Evolutionary conservation across 1,140 invertebrate species (phyloP), one percentile per base, ranked within the genome.

Genomic region (Drosophila lacteicornis): DNA sequence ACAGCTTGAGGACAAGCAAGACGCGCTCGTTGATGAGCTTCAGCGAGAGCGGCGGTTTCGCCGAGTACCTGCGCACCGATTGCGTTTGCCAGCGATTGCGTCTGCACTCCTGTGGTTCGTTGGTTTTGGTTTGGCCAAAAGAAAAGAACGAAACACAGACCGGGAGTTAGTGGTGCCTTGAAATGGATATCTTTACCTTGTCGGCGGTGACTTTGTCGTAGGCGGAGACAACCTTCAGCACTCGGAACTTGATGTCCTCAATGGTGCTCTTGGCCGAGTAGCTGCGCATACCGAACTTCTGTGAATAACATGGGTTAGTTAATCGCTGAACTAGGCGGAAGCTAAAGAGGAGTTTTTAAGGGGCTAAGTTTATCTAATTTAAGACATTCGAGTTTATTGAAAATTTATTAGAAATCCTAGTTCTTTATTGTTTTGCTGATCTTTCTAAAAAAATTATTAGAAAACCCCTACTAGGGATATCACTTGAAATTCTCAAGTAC

Each of bases 1-100:
- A 99, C 79, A 99, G 96, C 94, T 97, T 98, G 71, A 99, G 95
- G 71, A 99, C 97, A 93, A 99, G 95, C 82, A 99, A 93, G 63
- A 99, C 97, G 92, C 98, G 95, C 92, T 98, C 96, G 91, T 94
- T 93, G 93, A 99, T 97, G 88, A 97, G 94, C 81, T 97, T 96
- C 91, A 98, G 93, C 68, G 96, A 95, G 85, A 98, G 94, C 80
- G 97, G 96, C 77, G 95, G 94, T 81, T 91, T 91, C 74, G 93
- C 93, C 93, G 96, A 96, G 95, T 97, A 97, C 93, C 94, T 94
- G 93, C 92, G 91, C 77, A 91, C 80, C 60, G 63, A 80, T 91
- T 91, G 87, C 82, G 71, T 87, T 92, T 92, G 92, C 91, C 91
- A 92, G 78, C 65, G 62, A 80, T 56, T 56, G 53, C 75, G 75